Base-by-base conservation (phyloP, 2,113 vertebrate genomes). In the Bolborhynchus lineola region DNA sequence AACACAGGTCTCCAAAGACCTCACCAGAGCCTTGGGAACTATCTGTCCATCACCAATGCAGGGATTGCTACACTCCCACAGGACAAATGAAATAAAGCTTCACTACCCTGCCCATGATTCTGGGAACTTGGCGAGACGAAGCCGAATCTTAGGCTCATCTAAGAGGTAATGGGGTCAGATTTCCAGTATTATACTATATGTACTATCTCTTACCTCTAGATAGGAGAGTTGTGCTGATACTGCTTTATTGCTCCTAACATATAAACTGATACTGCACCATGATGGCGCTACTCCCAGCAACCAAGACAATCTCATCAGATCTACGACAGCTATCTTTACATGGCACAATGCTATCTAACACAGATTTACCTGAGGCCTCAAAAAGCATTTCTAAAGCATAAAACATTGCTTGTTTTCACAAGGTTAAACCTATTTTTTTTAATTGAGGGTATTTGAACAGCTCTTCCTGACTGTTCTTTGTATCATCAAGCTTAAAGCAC, bases 21-120 rank as follows among this genome's bases (percentile, higher is more conserved):
- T 63, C 74, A 57, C 20, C 35, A 82, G 60, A 70, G 41, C 26
- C 42, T 47, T 49, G 37, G 77, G 37, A 88, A 42, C 8, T 33
- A 50, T 4, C 49, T 49, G 11, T 2, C 49, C 18, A 70, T 57
- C 72, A 55, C 33, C 44, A 72, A 0, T 3, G 4, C 1, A 88
- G 39, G 26, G 16, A 46, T 11, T 59, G 13, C 42, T 39, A 59
- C 19, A 82, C 14, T 68, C 3, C 62, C 85, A 75, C 10, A 10
- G 42, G 20, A 67, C 3, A 57, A 55, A 49, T 9, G 2, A 91
- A 83, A 57, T 31, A 24, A 69, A 86, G 13, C 16, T 70, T 63
- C 21, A 23, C n/a, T 44, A 41, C 18, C 21, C 9, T 3, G 5
- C 11, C 33, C 29, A 24, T 1, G 0, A 13, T 24, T 25, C 21